A percentile compares a stretch with the other conserved stretches of the same genome.
These are phyloP conservation scores for Pterostichus niger DNA, from an alignment of 2,888 invertebrate genomes.

Conservation along the genomic window DNA sequence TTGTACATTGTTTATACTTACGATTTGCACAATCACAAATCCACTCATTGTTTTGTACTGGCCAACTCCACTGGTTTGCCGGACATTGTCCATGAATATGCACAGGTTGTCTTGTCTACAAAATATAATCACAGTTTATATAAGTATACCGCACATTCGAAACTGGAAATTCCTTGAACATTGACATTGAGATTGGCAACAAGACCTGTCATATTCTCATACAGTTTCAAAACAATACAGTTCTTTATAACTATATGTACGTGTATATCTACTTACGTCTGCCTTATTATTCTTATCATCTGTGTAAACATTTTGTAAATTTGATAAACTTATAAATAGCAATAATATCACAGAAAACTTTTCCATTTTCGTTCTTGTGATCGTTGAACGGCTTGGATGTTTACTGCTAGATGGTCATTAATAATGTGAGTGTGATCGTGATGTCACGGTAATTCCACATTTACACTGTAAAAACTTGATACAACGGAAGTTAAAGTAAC, in stretches of 20 bases:
- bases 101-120: constrained; percentile 80
- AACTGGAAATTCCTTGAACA: constrained; percentile 10
- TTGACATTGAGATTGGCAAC: neutral
- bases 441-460: constrained; percentile 65
- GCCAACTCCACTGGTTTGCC: constrained; percentile 83
- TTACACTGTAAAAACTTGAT: constrained; percentile 63
- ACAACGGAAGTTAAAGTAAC: neutral
- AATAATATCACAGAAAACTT: constrained; percentile 18
- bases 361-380: constrained; percentile 42
- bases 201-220: neutral
- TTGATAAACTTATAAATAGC: constrained; percentile 29
- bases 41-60: constrained; percentile 82
- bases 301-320: constrained; percentile 19
- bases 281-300: constrained; percentile 36
- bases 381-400: constrained; percentile 35
- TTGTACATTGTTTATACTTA: constrained; percentile 71
- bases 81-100: constrained; percentile 78
- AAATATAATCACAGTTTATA: constrained; percentile 40
- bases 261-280: constrained; percentile 54
- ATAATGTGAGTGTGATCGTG: constrained; percentile 58
- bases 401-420: constrained; percentile 55
- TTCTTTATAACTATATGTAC: neutral
- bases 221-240: neutral
- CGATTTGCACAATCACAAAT: constrained; percentile 82
- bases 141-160: constrained; percentile 44